Percentiles rank a stretch among this genome's conserved stretches.
phyloP scores from a whole-genome alignment of 2,888 invertebrate genomes.

The Tridacna crocea region DNA sequence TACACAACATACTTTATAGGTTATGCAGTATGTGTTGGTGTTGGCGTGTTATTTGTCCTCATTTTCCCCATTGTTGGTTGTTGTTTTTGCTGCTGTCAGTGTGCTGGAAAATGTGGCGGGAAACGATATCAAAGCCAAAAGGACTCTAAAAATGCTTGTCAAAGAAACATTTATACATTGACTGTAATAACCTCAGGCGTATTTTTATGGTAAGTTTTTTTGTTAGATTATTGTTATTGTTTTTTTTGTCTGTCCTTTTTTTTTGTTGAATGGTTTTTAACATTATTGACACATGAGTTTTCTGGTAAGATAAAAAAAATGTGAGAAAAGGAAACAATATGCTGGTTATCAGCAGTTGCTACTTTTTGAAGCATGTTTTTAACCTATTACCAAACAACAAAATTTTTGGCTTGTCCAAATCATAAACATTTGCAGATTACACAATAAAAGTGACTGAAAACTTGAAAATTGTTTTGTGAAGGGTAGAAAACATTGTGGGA shows the following conservation, averaged over 20 bases:
- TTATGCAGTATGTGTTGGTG: constrained; percentile 6
- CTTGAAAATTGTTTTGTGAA: too few relatives aligned
- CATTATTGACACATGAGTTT: too few relatives aligned
- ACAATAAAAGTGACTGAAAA: too few relatives aligned
- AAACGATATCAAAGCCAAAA: neutral
- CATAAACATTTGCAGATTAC: too few relatives aligned
- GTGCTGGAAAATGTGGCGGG: constrained; percentile 21
- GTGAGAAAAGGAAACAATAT: neutral
- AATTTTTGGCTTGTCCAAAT: too few relatives aligned
- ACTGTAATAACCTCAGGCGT: neutral
- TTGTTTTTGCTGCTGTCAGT: constrained; percentile 36
- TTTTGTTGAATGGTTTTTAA: too few relatives aligned
- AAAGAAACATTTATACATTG: neutral
- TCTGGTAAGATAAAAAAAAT: neutral
- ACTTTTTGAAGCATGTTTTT: too few relatives aligned
- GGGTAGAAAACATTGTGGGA: neutral
- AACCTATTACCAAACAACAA: too few relatives aligned
- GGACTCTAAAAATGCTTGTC: neutral
- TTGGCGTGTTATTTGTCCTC: constrained; percentile 30
- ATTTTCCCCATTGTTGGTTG: constrained; percentile 72
- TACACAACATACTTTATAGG: constrained; percentile 1
- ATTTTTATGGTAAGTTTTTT: neutral
- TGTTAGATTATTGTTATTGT: too few relatives aligned
- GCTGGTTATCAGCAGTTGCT: neutral
- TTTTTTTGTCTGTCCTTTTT: too few relatives aligned